Evolutionary conservation across 2,797 vertebrate genomes (phyloP).

Genomic region (Selene dorsalis): DNA sequence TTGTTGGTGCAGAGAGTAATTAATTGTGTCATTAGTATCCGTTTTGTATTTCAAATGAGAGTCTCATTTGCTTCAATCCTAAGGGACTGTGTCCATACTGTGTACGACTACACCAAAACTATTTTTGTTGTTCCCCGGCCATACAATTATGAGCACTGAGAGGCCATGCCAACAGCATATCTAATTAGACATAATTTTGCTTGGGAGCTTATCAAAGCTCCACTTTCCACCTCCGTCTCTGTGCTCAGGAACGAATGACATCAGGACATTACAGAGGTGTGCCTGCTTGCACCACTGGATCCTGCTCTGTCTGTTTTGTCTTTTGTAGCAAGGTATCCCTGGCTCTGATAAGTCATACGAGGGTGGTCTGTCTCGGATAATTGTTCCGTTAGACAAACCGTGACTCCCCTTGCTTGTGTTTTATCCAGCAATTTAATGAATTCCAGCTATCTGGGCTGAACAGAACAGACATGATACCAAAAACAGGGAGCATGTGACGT

Average conservation of each 20-base stretch:
- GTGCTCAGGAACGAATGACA: constrained; percentile 54
- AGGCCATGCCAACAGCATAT: constrained; percentile 52
- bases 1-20: constrained; percentile 55
- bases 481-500: constrained; percentile 6
- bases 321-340: constrained; percentile 54
- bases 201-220: constrained; percentile 60
- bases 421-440: constrained; percentile 65
- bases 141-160: constrained; percentile 39
- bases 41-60: constrained; percentile 68
- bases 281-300: constrained; percentile 60
- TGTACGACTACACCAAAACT: constrained; percentile 48
- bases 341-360: constrained; percentile 47
- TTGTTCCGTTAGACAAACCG: constrained; percentile 42
- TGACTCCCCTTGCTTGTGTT: constrained; percentile 48
- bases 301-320: constrained; percentile 58
- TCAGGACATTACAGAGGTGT: constrained; percentile 48
- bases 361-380: constrained; percentile 64
- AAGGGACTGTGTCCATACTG: constrained; percentile 48
- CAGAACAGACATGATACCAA: constrained; percentile 32
- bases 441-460: constrained; percentile 55
- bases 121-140: constrained; percentile 50
- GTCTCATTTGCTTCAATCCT: constrained; percentile 47
- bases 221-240: constrained; percentile 33
- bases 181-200: constrained; percentile 71
- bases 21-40: constrained; percentile 70